phyloP scores from a whole-genome alignment of 2,113 vertebrate species.

The Cranoglanis bouderius region DNA sequence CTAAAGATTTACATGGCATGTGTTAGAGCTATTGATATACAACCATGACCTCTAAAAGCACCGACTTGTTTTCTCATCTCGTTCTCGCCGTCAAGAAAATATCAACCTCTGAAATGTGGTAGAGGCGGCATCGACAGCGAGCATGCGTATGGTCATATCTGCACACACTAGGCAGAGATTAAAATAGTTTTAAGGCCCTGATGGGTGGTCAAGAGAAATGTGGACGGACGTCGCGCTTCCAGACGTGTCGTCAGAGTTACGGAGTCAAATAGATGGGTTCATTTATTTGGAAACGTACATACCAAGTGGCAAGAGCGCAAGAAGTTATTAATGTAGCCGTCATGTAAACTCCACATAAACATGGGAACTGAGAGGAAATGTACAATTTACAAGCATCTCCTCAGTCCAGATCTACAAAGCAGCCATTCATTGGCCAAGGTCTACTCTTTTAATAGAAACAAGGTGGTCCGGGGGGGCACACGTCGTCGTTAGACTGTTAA shows the following conservation, averaged over 20 bases:
- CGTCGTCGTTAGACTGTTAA: constrained; percentile 43
- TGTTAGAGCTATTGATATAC: constrained; percentile 51
- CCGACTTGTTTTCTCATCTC: constrained; percentile 43
- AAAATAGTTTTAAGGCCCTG: constrained; percentile 30
- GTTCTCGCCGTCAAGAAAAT: constrained; percentile 30
- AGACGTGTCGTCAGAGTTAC: constrained; percentile 39
- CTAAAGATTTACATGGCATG: constrained; percentile 48
- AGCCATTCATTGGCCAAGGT: constrained; percentile 50
- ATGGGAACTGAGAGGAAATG: constrained; percentile 54
- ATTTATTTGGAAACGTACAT: constrained; percentile 56
- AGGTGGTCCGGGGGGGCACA: constrained; percentile 46
- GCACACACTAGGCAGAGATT: neutral
- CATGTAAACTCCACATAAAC: constrained; percentile 59
- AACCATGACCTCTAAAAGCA: constrained; percentile 45
- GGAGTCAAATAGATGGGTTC: constrained; percentile 51
- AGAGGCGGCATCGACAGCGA: constrained; percentile 5
- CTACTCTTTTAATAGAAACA: constrained; percentile 53
- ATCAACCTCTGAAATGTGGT: constrained; percentile 25
- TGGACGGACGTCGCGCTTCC: constrained; percentile 32
- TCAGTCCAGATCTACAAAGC: constrained; percentile 51
- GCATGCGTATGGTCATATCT: neutral
- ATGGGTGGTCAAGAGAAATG: constrained; percentile 43
- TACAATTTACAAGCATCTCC: constrained; percentile 56
- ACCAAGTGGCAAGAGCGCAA: constrained; percentile 47
- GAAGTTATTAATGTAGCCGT: constrained; percentile 57